phyloP scores from a whole-genome alignment of 2,113 vertebrate species.

The Martes martes region DNA sequence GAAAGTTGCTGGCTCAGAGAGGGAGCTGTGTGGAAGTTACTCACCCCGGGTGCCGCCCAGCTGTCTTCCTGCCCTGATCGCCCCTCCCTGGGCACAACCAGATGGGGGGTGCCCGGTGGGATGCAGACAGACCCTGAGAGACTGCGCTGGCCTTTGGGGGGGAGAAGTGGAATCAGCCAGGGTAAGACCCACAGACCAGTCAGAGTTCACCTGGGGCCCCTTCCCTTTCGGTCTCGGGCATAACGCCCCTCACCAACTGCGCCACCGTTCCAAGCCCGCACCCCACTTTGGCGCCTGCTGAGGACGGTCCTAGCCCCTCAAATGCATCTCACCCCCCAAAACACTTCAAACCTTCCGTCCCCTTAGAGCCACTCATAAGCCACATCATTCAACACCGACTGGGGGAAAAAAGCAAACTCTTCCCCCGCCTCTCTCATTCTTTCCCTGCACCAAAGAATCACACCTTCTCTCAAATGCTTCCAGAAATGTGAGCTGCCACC shows the following conservation, averaged over 20 bases:
- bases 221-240: not conserved
- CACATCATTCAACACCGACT: not conserved
- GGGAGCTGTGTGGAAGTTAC: not conserved
- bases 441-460: not conserved
- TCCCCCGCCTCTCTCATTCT: accelerated
- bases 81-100: not conserved
- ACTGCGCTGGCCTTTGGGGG: not conserved
- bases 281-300: not conserved
- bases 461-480: not conserved
- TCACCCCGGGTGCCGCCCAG: not conserved
- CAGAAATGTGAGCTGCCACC: not conserved
- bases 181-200: not conserved
- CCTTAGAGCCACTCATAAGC: not conserved
- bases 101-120: not conserved
- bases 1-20: not conserved
- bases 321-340: not conserved
- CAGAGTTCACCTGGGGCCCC: too few relatives aligned
- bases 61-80: not conserved
- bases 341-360: not conserved
- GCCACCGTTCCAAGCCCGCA: too few relatives aligned
- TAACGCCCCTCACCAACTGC: not conserved
- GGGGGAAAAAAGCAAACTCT: too few relatives aligned
- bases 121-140: not conserved
- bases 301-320: not conserved
- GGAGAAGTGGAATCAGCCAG: not conserved